A percentile compares a stretch with the other conserved stretches of the same genome.
These are phyloP conservation scores for Loris lydekkerianus DNA, from an alignment of 2,797 vertebrate species.

Conservation along the genomic window DNA sequence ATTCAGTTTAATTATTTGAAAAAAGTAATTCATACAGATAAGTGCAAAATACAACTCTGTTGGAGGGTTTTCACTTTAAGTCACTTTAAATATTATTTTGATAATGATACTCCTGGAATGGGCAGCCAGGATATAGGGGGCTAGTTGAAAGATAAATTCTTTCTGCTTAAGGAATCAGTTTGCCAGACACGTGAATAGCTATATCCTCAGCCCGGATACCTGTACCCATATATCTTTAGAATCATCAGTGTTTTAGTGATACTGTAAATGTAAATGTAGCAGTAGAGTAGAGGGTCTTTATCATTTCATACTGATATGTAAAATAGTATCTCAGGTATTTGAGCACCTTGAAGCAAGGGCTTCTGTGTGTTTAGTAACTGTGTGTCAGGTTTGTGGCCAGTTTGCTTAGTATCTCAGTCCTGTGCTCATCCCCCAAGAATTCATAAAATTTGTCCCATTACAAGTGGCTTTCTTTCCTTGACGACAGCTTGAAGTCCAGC, in stretches of 20 bases:
- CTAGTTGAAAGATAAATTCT: constrained; percentile 25
- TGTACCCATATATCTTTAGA: neutral
- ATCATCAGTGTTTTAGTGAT: neutral
- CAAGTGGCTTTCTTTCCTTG: constrained; percentile 51
- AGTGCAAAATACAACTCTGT: constrained; percentile 3
- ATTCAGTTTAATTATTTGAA: constrained; percentile 36
- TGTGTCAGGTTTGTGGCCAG: neutral
- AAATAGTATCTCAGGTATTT: constrained; percentile 45
- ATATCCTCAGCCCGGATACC: neutral
- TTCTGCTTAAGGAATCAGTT: constrained; percentile 48
- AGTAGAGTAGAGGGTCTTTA: neutral
- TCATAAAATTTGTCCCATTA: constrained; percentile 49
- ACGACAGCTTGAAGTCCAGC: constrained; percentile 35
- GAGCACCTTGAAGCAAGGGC: neutral
- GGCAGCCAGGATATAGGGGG: neutral
- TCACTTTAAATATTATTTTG: constrained; percentile 52
- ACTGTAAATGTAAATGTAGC: neutral
- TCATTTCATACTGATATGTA: neutral
- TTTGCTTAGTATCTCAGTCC: neutral
- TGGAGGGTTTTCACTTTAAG: constrained; percentile 43
- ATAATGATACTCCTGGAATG: neutral
- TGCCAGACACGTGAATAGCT: neutral
- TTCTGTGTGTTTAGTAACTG: neutral
- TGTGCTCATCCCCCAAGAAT: constrained; percentile 22
- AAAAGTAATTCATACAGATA: constrained; percentile 44